A percentile compares a stretch with the other conserved stretches of the same genome.
Evolutionary conservation across 2,797 vertebrate genomes (phyloP).

Genomic region (Hypotaenidia okinawae): DNA sequence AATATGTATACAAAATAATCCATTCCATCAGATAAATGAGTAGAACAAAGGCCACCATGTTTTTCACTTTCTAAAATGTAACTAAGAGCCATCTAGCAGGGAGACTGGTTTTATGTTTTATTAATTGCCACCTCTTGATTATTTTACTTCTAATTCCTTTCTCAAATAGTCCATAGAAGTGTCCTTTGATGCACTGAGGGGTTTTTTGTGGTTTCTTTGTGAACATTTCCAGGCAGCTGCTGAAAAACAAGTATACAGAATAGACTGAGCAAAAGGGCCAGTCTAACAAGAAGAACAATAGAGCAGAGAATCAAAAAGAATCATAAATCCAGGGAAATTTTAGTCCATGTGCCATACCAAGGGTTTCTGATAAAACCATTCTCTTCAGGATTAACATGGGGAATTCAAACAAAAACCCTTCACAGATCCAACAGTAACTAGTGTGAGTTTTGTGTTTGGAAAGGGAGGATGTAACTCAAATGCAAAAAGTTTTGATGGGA

Average conservation of each 20-base stretch:
- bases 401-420: background rate
- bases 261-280: background rate
- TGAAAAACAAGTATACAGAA: background rate
- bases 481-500: background rate
- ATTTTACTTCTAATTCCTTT: background rate
- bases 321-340: background rate
- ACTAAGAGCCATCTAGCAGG: background rate
- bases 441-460: background rate
- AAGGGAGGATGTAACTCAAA: background rate
- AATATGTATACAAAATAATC: background rate
- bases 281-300: background rate
- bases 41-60: background rate
- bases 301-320: background rate
- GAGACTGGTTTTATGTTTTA: background rate
- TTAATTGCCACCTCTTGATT: background rate
- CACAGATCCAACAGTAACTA: background rate
- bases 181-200: background rate
- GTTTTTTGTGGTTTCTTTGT: background rate
- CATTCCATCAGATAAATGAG: background rate
- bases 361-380: background rate
- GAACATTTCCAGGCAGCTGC: constrained; percentile 10
- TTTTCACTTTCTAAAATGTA: background rate
- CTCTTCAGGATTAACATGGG: background rate
- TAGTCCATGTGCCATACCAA: background rate
- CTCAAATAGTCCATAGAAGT: background rate